Conservation (phyloP, 2,797 vertebrate species). For the Agapornis canus region DNA sequence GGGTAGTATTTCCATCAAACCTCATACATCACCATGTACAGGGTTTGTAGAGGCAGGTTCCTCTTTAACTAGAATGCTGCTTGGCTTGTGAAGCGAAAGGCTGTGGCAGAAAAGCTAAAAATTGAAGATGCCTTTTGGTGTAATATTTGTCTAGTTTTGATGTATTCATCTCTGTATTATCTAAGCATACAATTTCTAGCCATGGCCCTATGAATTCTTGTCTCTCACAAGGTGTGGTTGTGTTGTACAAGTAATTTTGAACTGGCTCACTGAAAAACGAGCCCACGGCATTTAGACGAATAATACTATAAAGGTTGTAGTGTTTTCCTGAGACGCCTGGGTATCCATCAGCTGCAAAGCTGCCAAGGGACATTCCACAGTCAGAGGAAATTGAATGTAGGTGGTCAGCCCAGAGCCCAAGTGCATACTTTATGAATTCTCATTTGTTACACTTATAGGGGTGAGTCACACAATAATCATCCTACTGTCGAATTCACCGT, state of each 20-base stretch:
- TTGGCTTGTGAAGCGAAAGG: neutral
- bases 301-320: neutral
- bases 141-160: neutral
- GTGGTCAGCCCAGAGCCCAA: constrained; percentile 30
- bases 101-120: neutral
- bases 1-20: neutral
- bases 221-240: neutral
- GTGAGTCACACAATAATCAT: constrained; percentile 37
- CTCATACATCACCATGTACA: fast-evolving
- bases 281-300: neutral
- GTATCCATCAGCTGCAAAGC: constrained; percentile 8
- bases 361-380: constrained; percentile 64
- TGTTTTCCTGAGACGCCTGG: constrained; percentile 11
- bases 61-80: neutral
- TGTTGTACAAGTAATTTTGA: constrained; percentile 14
- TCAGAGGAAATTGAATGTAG: constrained; percentile 51
- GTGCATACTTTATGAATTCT: constrained; percentile 16
- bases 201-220: neutral
- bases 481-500: constrained; percentile 1
- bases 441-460: neutral
- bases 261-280: constrained; percentile 15
- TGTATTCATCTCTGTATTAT: neutral
- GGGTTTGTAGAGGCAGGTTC: neutral
- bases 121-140: neutral
- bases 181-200: neutral